Evolutionary conservation across 2,113 vertebrate genomes (phyloP).

Genomic region (Mirounga angustirostris): DNA sequence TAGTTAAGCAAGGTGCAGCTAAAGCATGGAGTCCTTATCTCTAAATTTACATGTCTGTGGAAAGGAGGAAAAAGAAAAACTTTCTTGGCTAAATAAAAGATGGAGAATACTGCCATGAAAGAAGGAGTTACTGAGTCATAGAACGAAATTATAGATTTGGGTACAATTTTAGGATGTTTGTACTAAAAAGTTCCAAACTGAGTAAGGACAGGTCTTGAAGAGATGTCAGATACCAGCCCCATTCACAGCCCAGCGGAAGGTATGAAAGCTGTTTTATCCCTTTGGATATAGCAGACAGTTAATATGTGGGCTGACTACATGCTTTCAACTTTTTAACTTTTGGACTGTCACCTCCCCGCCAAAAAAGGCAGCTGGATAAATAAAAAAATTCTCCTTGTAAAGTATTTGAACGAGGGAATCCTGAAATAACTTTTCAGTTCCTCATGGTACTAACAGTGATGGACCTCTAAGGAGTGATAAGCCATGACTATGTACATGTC

Average conservation of each 20-base stretch:
- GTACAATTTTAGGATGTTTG: not conserved
- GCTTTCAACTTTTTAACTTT: not conserved
- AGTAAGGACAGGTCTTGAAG: not conserved
- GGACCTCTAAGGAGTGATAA: not conserved
- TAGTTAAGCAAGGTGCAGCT: not conserved
- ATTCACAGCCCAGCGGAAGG: not conserved
- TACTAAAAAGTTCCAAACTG: not conserved
- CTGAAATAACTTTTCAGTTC: not conserved
- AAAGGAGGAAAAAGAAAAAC: no score
- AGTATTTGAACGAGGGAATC: not conserved
- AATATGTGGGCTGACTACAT: not conserved
- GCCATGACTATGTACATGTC: not conserved
- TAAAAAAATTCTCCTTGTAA: not conserved
- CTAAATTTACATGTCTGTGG: not conserved
- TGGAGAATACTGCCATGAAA: not conserved
- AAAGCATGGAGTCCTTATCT: not conserved
- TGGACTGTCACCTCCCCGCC: no score
- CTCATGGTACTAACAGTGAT: not conserved
- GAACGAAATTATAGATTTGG: not conserved
- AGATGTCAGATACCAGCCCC: not conserved
- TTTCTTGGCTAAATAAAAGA: not conserved
- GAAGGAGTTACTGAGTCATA: not conserved
- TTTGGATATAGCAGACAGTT: not conserved
- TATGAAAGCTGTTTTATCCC: not conserved
- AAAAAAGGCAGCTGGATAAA: not conserved